These are phyloP conservation scores for Folsomia manolachei DNA, from an alignment of 2,888 invertebrate species.

Conservation along the genomic window DNA sequence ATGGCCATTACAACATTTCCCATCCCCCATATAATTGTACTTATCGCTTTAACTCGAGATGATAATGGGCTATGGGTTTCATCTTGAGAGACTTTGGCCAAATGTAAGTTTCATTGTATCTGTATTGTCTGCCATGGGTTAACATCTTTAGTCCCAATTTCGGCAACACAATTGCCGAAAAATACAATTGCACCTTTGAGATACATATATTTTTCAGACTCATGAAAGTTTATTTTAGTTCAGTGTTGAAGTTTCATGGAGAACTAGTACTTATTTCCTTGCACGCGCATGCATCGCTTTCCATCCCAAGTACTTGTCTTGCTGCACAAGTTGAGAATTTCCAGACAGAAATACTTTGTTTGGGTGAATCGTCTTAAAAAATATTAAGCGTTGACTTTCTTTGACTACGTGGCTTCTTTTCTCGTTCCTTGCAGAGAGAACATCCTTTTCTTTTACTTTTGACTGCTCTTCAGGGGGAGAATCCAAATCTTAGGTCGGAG, in stretches of 20 bases:
- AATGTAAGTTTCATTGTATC: neutral
- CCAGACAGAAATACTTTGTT: neutral
- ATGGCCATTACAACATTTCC: neutral
- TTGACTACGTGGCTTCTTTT: no score
- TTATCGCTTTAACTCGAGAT: neutral
- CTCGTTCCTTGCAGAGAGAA: neutral
- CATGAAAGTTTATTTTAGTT: conserved; percentile 47
- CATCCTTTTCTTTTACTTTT: conserved; percentile 13
- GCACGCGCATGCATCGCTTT: neutral
- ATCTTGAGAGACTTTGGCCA: neutral
- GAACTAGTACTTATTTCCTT: neutral
- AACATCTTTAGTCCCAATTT: conserved; percentile 41
- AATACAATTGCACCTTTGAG: conserved; percentile 51
- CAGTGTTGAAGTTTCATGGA: conserved; percentile 21
- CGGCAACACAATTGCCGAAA: no score
- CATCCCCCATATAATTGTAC: neutral
- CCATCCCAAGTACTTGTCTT: neutral
- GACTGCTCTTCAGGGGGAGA: conserved; percentile 20
- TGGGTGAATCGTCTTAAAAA: neutral
- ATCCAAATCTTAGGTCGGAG: no score
- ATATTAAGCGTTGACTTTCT: conserved; percentile 5
- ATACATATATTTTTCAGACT: conserved; percentile 45
- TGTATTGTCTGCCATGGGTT: conserved; percentile 6
- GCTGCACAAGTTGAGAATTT: neutral
- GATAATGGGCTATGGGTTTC: neutral